Percentiles rank a stretch among this genome's conserved stretches.
These are phyloP conservation scores for Asobara japonica DNA, from an alignment of 1,140 invertebrate species.

Conservation along the genomic window DNA sequence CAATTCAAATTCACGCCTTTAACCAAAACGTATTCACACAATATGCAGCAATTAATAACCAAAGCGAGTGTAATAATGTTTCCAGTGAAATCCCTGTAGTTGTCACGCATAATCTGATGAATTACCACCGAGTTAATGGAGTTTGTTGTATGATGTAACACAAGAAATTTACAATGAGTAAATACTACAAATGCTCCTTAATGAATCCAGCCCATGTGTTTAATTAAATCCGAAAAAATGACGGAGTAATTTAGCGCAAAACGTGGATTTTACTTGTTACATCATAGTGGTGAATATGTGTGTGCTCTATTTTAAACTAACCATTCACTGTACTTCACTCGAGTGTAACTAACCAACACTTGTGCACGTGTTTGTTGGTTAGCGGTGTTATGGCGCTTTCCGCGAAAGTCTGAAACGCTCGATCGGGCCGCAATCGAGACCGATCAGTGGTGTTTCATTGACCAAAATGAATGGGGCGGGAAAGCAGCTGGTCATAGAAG, in stretches of 20 bases:
- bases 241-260: neutral
- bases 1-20: no score
- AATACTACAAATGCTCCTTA: neutral
- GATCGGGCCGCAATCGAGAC: neutral
- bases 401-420: slow-evolving; percentile 13
- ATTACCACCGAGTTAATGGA: neutral
- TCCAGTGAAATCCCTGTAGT: no score
- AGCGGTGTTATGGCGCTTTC: slow-evolving; percentile 39
- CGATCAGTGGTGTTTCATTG: slow-evolving; percentile 1
- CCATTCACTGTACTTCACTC: slow-evolving; percentile 58
- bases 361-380: slow-evolving; percentile 40
- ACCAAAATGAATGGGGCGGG: neutral
- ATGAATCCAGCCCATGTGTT: neutral
- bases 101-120: no score
- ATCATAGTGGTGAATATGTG: neutral
- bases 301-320: slow-evolving; percentile 56
- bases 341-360: slow-evolving; percentile 51
- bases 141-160: neutral
- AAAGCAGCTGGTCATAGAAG: neutral
- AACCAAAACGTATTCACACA: no score
- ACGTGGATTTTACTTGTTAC: neutral
- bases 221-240: neutral
- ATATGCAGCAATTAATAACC: no score
- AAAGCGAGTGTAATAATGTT: no score
- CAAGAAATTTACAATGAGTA: neutral